Evolutionary conservation across 2,888 invertebrate genomes (phyloP).

Genomic region (Lithophane leautieri): DNA sequence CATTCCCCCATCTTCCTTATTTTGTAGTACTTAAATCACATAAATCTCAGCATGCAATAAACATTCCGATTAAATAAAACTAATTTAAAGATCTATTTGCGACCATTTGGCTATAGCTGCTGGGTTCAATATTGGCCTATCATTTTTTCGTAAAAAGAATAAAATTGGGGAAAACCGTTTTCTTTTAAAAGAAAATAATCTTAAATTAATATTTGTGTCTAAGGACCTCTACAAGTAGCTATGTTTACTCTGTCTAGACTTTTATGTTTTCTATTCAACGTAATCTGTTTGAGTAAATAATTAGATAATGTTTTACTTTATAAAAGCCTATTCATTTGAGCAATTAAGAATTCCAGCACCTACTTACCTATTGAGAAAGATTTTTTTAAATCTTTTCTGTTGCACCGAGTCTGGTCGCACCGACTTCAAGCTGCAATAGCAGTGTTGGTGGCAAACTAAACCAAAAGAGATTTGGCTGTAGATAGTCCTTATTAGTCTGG

Average conservation of each 20-base stretch:
- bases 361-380: not conserved
- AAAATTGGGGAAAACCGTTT: not conserved
- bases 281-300: not conserved
- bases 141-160: not conserved
- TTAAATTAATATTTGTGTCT: not conserved
- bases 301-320: not conserved
- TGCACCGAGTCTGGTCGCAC: not conserved
- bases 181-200: not conserved
- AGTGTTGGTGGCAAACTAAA: not conserved
- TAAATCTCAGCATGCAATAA: not conserved
- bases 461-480: conserved; percentile 11
- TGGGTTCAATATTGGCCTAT: not conserved
- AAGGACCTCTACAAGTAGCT: not conserved
- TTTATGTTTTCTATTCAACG: conserved; percentile 1
- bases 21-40: not conserved
- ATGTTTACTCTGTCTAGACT: not conserved
- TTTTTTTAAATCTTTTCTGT: not conserved
- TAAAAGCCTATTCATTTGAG: not conserved
- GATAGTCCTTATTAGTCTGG: conserved; percentile 53
- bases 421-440: not conserved
- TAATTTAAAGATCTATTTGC: not conserved
- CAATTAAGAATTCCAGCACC: not conserved
- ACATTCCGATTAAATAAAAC: not conserved
- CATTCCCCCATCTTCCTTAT: not conserved
- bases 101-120: not conserved